Percentiles rank a stretch among this genome's conserved stretches.
These are phyloP conservation scores for Gulo gulo DNA, from an alignment of 2,113 vertebrate species.

Conservation along the genomic window DNA sequence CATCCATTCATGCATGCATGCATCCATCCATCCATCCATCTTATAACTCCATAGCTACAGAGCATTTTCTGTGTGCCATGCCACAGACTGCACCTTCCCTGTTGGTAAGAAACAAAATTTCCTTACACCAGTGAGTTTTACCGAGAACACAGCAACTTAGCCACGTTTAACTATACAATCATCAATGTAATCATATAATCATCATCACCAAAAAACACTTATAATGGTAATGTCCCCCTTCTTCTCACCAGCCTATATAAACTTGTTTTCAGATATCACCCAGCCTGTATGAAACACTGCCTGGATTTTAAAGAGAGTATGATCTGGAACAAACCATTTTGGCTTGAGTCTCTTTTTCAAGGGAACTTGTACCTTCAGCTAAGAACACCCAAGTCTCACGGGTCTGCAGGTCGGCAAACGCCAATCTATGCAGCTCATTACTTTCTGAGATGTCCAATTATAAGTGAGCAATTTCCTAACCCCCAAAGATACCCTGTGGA, in stretches of 20 bases:
- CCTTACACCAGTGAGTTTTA: not conserved
- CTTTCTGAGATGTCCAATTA: constrained; percentile 52
- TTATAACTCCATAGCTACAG: not conserved
- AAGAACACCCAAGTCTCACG: not conserved
- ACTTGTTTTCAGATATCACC: not conserved
- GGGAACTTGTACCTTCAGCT: not conserved
- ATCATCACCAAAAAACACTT: not conserved
- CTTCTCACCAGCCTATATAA: not conserved
- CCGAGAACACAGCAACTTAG: not conserved
- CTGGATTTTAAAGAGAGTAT: not conserved
- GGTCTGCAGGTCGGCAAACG: not conserved
- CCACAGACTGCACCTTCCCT: not conserved
- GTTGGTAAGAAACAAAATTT: not conserved
- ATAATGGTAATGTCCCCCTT: not conserved
- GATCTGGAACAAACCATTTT: not conserved
- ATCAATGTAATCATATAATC: not conserved
- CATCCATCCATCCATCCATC: not conserved
- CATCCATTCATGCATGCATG: too few relatives aligned
- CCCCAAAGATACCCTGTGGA: constrained; percentile 13
- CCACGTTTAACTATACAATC: not conserved
- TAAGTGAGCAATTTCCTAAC: constrained; percentile 52
- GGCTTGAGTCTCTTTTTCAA: constrained; percentile 19
- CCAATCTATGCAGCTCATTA: constrained; percentile 35
- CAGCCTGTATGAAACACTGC: too few relatives aligned
- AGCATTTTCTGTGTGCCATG: not conserved